A percentile compares a stretch with the other conserved stretches of the same genome.
These are phyloP conservation scores for Hyperoplus lanceolatus DNA, from an alignment of 2,797 vertebrate genomes.

Conservation along the genomic window DNA sequence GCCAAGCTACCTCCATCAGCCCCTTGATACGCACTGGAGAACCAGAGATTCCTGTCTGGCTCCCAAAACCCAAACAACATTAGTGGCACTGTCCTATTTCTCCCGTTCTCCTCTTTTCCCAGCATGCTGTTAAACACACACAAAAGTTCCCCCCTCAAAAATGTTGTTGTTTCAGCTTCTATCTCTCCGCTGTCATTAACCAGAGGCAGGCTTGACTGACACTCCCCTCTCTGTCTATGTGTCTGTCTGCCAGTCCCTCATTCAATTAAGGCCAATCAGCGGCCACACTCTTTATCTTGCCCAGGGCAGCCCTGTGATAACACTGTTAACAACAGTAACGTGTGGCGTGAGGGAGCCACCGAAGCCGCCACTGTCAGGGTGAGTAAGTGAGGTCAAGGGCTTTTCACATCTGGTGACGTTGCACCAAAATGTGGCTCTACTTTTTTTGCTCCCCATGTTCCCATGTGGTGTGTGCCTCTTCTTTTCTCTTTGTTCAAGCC, in stretches of 20 bases:
- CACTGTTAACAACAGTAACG: conserved; percentile 83
- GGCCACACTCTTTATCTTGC: conserved; percentile 80
- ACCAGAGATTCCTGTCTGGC: conserved; percentile 84
- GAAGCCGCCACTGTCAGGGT: conserved; percentile 76
- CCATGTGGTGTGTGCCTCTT: neutral
- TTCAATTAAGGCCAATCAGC: conserved; percentile 75
- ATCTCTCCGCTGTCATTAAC: conserved; percentile 72
- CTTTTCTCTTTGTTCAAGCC: conserved; percentile 21
- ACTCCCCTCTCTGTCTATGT: conserved; percentile 62
- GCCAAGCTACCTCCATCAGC: conserved; percentile 79
- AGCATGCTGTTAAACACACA: conserved; percentile 66
- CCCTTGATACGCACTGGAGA: conserved; percentile 77
- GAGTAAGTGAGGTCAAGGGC: conserved; percentile 77
- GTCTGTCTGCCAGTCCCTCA: conserved; percentile 73
- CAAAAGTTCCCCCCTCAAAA: conserved; percentile 43
- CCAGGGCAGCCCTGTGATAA: conserved; percentile 83
- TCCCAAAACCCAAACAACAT: conserved; percentile 87
- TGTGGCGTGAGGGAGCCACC: conserved; percentile 73
- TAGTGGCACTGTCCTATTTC: conserved; percentile 73
- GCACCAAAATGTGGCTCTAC: conserved; percentile 30
- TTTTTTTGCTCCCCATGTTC: conserved; percentile 4
- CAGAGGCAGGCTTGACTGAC: conserved; percentile 71
- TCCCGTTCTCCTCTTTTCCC: conserved; percentile 65
- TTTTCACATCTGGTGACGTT: conserved; percentile 73
- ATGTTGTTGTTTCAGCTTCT: conserved; percentile 74